These are phyloP conservation scores for Littorina saxatilis DNA, from an alignment of 1,140 invertebrate species.

Conservation along the genomic window DNA sequence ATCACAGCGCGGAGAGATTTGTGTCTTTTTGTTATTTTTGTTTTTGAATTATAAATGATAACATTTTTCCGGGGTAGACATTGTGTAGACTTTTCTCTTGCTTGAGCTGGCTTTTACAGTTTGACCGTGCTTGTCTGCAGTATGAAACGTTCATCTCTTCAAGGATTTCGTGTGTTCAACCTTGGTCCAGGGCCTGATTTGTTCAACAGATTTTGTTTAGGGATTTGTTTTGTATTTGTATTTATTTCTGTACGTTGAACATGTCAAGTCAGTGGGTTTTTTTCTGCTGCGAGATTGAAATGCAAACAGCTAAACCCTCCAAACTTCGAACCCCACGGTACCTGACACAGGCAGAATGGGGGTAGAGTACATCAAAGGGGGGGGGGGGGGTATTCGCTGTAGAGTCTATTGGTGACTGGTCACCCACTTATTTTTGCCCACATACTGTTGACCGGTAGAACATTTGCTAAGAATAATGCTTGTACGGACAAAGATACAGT, in stretches of 20 bases:
- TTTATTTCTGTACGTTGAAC: neutral
- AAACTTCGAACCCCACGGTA: neutral
- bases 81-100: too few species aligned
- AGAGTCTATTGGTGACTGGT: neutral
- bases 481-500: too few species aligned
- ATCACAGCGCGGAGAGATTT: too few species aligned
- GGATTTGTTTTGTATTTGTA: neutral
- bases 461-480: too few species aligned
- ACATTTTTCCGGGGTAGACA: neutral
- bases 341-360: neutral
- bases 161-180: neutral
- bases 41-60: neutral
- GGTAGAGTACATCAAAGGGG: neutral
- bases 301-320: conserved; percentile 12
- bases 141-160: neutral
- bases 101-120: neutral
- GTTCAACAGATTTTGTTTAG: neutral
- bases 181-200: neutral
- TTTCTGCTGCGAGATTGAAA: neutral
- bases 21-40: neutral
- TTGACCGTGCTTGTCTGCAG: neutral
- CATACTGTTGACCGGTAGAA: too few species aligned
- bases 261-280: neutral
- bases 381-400: neutral
- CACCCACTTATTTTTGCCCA: neutral